phyloP scores from a whole-genome alignment of 2,113 vertebrate genomes.

The Dendrocopos noguchii region DNA sequence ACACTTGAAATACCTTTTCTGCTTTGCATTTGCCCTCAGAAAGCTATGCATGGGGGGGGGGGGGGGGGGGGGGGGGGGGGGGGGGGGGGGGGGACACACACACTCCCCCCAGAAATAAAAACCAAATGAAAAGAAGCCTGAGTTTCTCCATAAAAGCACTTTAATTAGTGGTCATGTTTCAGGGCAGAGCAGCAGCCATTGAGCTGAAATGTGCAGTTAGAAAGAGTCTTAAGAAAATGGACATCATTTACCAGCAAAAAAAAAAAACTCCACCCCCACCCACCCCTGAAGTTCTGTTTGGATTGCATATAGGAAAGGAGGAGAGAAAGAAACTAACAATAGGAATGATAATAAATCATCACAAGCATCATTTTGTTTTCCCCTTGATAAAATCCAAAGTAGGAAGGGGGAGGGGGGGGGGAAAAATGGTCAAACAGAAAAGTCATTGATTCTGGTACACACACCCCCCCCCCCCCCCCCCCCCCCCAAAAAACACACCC shows the following conservation, averaged over 20 bases:
- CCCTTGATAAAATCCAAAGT: slow-evolving; percentile 65
- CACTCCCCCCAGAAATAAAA: no score
- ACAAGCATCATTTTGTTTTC: neutral
- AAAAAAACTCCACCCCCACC: no score
- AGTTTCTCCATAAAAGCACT: slow-evolving; percentile 72
- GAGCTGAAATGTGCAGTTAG: slow-evolving; percentile 62
- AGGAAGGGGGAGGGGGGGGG: neutral
- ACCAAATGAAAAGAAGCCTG: slow-evolving; percentile 16
- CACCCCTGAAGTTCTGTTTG: slow-evolving; percentile 55
- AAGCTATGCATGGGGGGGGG: neutral
- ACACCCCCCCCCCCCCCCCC: no score
- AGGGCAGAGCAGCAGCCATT: slow-evolving; percentile 46
- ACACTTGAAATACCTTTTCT: neutral
- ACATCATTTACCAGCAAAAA: slow-evolving; percentile 61
- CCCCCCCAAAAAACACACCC: no score
- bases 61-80: neutral
- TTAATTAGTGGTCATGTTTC: slow-evolving; percentile 76
- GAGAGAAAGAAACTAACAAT: neutral
- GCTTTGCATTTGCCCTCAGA: neutral
- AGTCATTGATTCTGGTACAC: neutral
- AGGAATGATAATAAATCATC: neutral
- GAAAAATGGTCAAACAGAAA: slow-evolving; percentile 65
- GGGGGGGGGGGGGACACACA: neutral
- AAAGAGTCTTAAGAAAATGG: slow-evolving; percentile 63
- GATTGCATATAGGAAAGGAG: slow-evolving; percentile 58